A percentile compares a stretch with the other conserved stretches of the same genome.
phyloP scores from a whole-genome alignment of 1,140 invertebrate species.

The Dufourea novaeangliae region DNA sequence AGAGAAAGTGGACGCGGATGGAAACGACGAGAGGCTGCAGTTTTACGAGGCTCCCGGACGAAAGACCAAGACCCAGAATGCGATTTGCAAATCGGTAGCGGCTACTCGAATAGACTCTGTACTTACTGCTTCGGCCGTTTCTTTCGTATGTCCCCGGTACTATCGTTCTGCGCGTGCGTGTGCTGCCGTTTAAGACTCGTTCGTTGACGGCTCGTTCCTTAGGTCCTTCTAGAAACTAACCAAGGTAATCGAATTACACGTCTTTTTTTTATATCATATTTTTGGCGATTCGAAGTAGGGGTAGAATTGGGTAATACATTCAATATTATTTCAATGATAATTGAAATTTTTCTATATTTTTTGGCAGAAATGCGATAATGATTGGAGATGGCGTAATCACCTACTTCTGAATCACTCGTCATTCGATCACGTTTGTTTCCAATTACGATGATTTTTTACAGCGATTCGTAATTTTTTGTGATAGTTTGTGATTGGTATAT shows the following conservation, averaged over 20 bases:
- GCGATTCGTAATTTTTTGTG: too few species aligned
- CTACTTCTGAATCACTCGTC: too few species aligned
- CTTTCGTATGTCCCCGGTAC: constrained; percentile 19
- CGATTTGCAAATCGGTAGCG: constrained; percentile 69
- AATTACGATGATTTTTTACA: too few species aligned
- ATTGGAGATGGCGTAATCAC: too few species aligned
- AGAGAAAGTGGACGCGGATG: constrained; percentile 2
- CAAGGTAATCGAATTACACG: constrained; percentile 7
- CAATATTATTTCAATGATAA: too few species aligned
- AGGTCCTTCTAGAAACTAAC: constrained; percentile 54
- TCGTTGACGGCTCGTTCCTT: constrained; percentile 44
- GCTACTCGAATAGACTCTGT: constrained; percentile 52
- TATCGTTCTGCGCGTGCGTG: constrained; percentile 20
- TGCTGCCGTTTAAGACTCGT: too few species aligned
- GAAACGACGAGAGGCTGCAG: constrained; percentile 10
- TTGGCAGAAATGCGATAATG: too few species aligned
- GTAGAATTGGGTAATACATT: too few species aligned
- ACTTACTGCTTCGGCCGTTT: constrained; percentile 61
- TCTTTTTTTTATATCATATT: neutral
- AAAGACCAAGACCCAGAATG: constrained; percentile 46
- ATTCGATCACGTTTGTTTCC: too few species aligned
- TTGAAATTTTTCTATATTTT: too few species aligned
- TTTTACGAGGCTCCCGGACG: constrained; percentile 68
- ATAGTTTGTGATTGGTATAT: too few species aligned
- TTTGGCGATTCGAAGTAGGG: neutral